Evolutionary conservation across 2,113 vertebrate species (phyloP).

Genomic region (Coturnix japonica): DNA sequence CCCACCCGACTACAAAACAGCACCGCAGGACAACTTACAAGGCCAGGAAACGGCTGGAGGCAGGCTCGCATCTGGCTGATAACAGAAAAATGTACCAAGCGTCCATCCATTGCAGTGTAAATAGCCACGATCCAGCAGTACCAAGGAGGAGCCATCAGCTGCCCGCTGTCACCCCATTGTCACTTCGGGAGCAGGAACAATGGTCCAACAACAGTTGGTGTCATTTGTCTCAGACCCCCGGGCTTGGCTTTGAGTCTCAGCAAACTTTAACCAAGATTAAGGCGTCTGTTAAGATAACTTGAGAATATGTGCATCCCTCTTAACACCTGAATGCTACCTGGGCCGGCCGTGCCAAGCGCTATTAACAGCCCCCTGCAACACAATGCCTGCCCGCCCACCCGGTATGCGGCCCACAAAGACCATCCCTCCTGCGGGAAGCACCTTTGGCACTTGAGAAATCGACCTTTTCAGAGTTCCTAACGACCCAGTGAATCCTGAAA

Average conservation of each 20-base stretch:
- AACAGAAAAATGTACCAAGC: neutral
- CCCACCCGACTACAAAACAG: neutral
- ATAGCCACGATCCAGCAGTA: neutral
- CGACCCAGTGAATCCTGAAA: neutral
- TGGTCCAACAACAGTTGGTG: neutral
- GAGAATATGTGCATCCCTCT: constrained; percentile 31
- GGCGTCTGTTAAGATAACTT: neutral
- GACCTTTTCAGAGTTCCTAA: neutral
- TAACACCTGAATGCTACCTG: constrained; percentile 48
- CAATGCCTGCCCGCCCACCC: constrained; percentile 3
- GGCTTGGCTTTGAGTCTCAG: neutral
- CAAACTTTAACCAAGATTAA: neutral
- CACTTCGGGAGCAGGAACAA: neutral
- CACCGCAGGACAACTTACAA: neutral
- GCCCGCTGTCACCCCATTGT: neutral
- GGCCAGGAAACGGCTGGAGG: neutral
- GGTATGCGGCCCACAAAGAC: constrained; percentile 14
- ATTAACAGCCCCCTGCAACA: constrained; percentile 34
- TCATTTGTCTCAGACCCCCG: neutral
- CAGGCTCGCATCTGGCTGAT: neutral
- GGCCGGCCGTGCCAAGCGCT: neutral
- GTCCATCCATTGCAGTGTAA: neutral
- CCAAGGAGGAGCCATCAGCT: neutral
- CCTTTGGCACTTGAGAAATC: neutral
- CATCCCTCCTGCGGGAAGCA: neutral